Base-by-base conservation (phyloP, 2,797 vertebrate genomes). In the Protonibea diacanthus region DNA sequence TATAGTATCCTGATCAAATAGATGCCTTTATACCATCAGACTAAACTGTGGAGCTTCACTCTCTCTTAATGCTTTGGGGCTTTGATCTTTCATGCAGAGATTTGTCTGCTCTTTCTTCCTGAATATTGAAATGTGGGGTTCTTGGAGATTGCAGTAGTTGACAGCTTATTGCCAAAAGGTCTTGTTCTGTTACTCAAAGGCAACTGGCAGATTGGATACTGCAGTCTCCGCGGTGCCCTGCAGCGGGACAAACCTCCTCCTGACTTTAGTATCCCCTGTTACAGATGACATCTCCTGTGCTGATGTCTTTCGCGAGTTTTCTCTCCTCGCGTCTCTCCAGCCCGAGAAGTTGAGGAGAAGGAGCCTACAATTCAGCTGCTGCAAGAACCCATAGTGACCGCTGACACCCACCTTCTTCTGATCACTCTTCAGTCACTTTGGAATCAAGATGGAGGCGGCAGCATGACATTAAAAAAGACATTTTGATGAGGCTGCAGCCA, bases 281-380 rank as follows among this genome's bases (percentile, higher is more conserved):
- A 53, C 95, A 97, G 97, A 92, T 93, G 85, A 95, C 86, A 61
- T 94, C 86, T 91, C 95, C 80, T 76, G 88, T 80, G 74, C 86
- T 90, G 94, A 95, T 90, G 93, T 96, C 95, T 93, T 96, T 95
- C 82, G 95, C 90, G 84, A 97, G 81, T 96, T 96, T 95, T 95
- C 96, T 88, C 87, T 96, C 93, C 88, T 96, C 91, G 95, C 96
- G 58, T 96, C 95, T 73, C 89, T 95, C 91, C 88, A 95, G 82
- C 95, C 94, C 40, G 91, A 98, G 92, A 97, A 97, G 81, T 88
- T 97, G 90, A 96, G 94, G 72, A 89, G 94, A 53, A 91, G 95
- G 77, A 95, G 93, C 72, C 7, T 90, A 2, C 91, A 94, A 49
- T 94, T 95, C 94, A 93, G 91, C 83, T 89, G 77, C 61, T 87